Conservation (phyloP, 2,113 vertebrate genomes). For the Cephalophus harveyi region DNA sequence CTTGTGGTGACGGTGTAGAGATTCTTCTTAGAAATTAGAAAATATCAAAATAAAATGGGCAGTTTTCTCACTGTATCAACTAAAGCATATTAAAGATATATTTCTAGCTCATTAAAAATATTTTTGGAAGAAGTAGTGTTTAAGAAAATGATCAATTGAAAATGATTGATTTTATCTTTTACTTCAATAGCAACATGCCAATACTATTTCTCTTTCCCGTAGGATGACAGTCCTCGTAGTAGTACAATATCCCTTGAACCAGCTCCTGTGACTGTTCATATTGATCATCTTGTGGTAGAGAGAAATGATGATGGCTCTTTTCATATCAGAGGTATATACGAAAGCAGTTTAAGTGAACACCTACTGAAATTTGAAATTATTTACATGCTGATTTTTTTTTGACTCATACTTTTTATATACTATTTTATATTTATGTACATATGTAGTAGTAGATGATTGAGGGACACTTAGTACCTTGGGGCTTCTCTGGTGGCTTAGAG, state of each 20-base stretch:
- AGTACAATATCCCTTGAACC: conserved; percentile 80
- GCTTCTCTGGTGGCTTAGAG: too few species aligned
- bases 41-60: neutral
- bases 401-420: neutral
- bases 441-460: neutral
- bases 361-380: neutral
- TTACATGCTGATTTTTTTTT: neutral
- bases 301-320: conserved; percentile 93
- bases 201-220: conserved; percentile 48
- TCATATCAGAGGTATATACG: conserved; percentile 88
- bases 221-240: conserved; percentile 92
- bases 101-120: conserved; percentile 5
- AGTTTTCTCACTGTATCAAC: neutral
- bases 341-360: neutral
- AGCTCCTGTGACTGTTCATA: conserved; percentile 86
- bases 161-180: conserved; percentile 17
- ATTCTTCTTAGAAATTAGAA: conserved; percentile 63
- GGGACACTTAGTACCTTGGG: neutral
- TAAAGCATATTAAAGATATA: neutral
- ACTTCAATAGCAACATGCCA: neutral
- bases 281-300: conserved; percentile 91
- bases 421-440: neutral
- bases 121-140: neutral
- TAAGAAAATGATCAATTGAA: conserved; percentile 29
- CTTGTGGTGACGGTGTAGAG: neutral